A percentile compares a stretch with the other conserved stretches of the same genome.
Conservation (phyloP, 2,797 vertebrate species). For the Sus cebifrons region DNA sequence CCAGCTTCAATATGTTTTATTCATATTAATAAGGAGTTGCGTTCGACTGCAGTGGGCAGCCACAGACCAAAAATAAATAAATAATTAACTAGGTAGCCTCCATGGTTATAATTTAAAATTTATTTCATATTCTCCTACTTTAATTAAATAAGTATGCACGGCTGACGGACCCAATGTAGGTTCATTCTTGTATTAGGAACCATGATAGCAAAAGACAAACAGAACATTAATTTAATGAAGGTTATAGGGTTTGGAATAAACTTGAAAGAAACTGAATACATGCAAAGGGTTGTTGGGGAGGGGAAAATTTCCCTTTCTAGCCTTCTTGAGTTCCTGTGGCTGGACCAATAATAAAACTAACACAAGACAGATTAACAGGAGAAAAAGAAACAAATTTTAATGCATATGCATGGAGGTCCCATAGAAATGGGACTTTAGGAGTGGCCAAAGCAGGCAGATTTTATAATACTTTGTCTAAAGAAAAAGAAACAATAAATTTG, state of each 20-base stretch:
- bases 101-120: constrained; percentile 45
- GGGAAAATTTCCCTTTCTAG: no score
- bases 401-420: no score
- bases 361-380: no score
- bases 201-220: background rate
- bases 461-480: no score
- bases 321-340: no score
- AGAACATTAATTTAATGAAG: background rate
- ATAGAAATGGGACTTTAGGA: no score
- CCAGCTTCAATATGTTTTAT: background rate
- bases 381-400: no score
- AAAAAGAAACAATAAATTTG: no score
- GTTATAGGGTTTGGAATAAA: background rate
- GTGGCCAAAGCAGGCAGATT: no score
- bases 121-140: constrained; percentile 18
- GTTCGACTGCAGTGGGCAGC: background rate
- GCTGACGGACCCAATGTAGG: background rate
- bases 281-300: background rate
- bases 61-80: background rate
- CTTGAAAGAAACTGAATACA: background rate
- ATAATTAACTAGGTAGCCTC: background rate
- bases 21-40: background rate
- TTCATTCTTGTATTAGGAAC: background rate
- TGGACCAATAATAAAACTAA: no score
- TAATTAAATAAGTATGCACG: constrained; percentile 16